Base-by-base conservation (phyloP, 2,797 vertebrate species). In the Brachyrhaphis roseni region DNA sequence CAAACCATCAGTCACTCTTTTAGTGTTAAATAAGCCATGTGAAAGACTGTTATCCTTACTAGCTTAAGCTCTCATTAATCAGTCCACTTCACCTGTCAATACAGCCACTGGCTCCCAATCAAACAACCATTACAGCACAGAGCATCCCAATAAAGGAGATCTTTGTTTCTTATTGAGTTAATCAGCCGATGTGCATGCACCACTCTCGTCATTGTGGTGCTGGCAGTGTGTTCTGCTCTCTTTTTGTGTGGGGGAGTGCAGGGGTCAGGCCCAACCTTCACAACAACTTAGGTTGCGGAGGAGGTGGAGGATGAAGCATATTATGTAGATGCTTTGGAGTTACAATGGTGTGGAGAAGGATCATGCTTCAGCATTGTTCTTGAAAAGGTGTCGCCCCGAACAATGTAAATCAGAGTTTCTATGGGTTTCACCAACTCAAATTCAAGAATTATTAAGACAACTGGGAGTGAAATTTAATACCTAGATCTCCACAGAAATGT, bases 41-140 rank as follows among this genome's bases (percentile, higher is more conserved):
- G 90, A 95, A 92, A 82, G 91, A 94, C 93, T 95, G 93, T 92
- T 94, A 96, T 96, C 96, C 92, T 94, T 93, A 94, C 91, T 87
- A 91, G 89, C 94, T 97, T 95, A 96, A 96, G 93, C 92, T 86
- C 83, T 86, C 95, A 95, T 96, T 96, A 97, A 96, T 97, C 95
- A 97, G 95, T 86, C 87, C 88, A 91, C 87, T 94, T 91, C 90
- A 90, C 83, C 91, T 95, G 94, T 94, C 95, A 93, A 96, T 96
- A 95, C 90, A 90, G 91, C 92, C 90, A 92, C 89, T 84, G 85
- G 89, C 91, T 90, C 91, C 92, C 92, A 94, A 94, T 96, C 94
- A 95, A 94, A 95, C 88, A 87, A 84, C 92, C 93, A 95, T 95
- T 95, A 95, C 91, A 91, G 91, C 86, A 81, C 86, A 86, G 84